Evolutionary conservation across 2,888 invertebrate genomes (phyloP), one percentile per base, ranked within the genome.

Genomic region (Pyrochroa serraticornis): DNA sequence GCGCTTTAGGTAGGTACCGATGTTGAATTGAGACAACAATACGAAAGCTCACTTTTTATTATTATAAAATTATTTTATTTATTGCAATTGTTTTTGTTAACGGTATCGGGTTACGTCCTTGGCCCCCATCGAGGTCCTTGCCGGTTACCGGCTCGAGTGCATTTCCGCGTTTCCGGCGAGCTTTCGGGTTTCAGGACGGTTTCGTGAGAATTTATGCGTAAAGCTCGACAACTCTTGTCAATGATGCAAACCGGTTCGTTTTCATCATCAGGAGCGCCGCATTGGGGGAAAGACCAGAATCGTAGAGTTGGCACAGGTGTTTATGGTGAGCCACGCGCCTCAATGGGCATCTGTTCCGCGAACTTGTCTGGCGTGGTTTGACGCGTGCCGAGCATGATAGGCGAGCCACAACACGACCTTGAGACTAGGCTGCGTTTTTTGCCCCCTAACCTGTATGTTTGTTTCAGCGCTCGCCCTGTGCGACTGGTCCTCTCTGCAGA

Each of bases 401-500:
- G 50, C 58, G 62, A 58, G 60, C 51, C 60, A 55, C 52, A 52
- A 55, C 58, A 44, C 67, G 66, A 58, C 71, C 73, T 73, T 72
- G 71, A 71, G 68, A 73, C 71, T 71, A 64, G 58, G 61, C 60
- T 64, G 64, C 67, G 67, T 72, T 69, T 70, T 71, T 68, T 69
- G 65, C 67, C 67, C 68, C 65, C 67, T 64, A 62, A 64, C 62
- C 56, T 62, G 61, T 42, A 58, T 59, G 55, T 74, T 74, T 73
- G 78, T 82, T 83, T 31, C 84, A 93, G 93, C 93, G 58, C 80
- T 93, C 67, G 93, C 93, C 0, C 84, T 94, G 13, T 93, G 93
- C 78, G 92, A 93, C 75, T 93, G 93, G 93, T 93, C 93, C 0
- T 86, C 86, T 58, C 82, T 93, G 0, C 94, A 94, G 75, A 87